Base-by-base conservation (phyloP, 2,797 vertebrate genomes). In the Percopsis omiscomaycus region DNA sequence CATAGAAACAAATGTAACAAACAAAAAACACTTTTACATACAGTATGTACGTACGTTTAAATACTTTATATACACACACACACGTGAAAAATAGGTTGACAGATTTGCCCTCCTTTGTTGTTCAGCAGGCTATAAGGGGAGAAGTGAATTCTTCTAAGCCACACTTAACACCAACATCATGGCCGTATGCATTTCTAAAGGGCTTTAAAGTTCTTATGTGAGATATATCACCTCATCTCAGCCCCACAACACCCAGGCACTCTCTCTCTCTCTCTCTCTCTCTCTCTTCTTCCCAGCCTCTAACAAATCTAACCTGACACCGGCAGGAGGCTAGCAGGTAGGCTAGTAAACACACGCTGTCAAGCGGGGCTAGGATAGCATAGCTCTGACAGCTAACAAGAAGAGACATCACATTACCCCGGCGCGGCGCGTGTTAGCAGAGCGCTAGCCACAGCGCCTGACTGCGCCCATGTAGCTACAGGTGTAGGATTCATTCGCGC, bases 401-500 rank as follows among this genome's bases (percentile, higher is more conserved):
- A 82, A 77, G 77, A 87, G 85, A 87, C 87, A 76, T 81, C 77
- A 64, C 77, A 71, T 84, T 78, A 82, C 71, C 63, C 63, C 14
- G 15, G 52, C 12, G 4, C 14, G 15, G 59, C 63, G 71, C 57
- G 4, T 3, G 68, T 65, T 66, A 54, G 66, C 75, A 3, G 64
- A 68, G 73, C 28, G 6, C 55, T n/a, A 3, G 56, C 50, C 1
- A 60, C n/a, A 50, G 71, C 29, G 59, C 56, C 74, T 68, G 75
- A 73, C 71, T 68, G 75, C 10, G 13, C 62, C 10, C 48, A 29
- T 74, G 75, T 80, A 75, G 84, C 82, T 84, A 81, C 83, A 86
- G 83, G 82, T 86, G 84, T 82, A 67, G 73, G 48, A 64, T 77
- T 81, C 82, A 73, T 66, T 84, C 84, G 78, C 66, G 83, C 85